Base-by-base conservation (phyloP, 2,888 invertebrate genomes). In the Hesperia comma region DNA sequence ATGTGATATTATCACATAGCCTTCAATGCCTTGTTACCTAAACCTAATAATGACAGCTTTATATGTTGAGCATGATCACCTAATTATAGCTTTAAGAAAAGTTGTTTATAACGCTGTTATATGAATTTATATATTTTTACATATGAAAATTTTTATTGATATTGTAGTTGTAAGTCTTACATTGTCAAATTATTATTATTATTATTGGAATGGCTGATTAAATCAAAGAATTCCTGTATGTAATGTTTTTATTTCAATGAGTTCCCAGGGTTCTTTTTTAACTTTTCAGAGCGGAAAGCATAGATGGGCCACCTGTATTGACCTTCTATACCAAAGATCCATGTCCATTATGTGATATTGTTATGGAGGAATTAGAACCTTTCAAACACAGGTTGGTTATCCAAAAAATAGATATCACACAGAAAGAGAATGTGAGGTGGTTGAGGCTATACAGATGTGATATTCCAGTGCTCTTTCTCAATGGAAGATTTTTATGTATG, bases 381-480 rank as follows among this genome's bases (percentile, higher is more conserved):
- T 95, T 95, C 77, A 85, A 88, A 73, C 87, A 94, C 67, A 93
- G 94, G 79, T 94, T 96, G 79, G 81, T 91, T 41, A 93, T 98
- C 71, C 88, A 96, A 81, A 95, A 95, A 84, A 94, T 98, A 60
- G 95, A 97, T 84, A 98, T 98, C 58, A 95, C 95, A 15, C 90
- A 93, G 57, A 94, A 94, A 79, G 95, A 95, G 77, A 97, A 98
- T 85, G 80, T 96, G 41, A 91, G 94, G 62, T 97, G 95, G 94
- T 89, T 95, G 68, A 93, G 95, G 69, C 89, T 96, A 55, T 98
- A 97, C 80, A 94, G 95, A 71, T 94, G 95, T 81, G 97, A 98
- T 81, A 98, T 98, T 79, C 98, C 98, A 51, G 98, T 98, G 8
- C 86, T 98, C 74, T 97, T 97, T 86, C 92, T 98, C 7, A 96